Base-by-base conservation (phyloP, 1,140 invertebrate species). In the Meteorus sp. region DNA sequence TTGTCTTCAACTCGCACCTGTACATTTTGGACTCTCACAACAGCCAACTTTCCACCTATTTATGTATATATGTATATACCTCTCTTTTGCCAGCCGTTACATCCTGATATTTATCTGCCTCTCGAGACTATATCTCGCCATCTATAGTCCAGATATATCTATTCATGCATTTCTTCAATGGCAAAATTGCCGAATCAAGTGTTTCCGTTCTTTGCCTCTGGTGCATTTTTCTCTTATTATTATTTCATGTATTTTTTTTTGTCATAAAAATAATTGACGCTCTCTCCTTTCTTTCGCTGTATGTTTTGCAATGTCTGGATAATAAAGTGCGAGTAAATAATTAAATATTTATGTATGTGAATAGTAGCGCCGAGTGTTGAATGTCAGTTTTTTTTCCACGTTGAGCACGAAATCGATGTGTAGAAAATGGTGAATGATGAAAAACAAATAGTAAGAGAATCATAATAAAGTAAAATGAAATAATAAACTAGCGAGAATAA, bases 1-100 rank as follows among this genome's bases (percentile, higher is more conserved):
- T 29, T 48, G 45, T 44, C 41, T 44, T 9, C 27, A 29, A 29
- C 45, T 48, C 45, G 22, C 45, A 48, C 45, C 45, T 48, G 45
- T 48, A 48, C 45, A 48, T 48, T 48, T 48, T n/a, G 45, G 17
- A 20, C 23, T n/a, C n/a, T n/a, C 22, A 23, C 29, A 45, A 25
- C 45, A 25, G 22, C n/a, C 45, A 20, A 25, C 20, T 48, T 48
- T 25, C 45, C 45, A 48, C 45, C 45, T 48, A 48, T 11, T 25
- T 25, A 17, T 13, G 22, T 9, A 20, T 48, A n/a, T n/a, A 13
- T 19, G 11, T 9, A 5, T 44, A 44, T 44, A 39, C 43, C 13
- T 27, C 23, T 25, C 22, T 20, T 23, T 9, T 20, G 9, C 9
- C 43, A 48, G 20, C 27, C 20, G 45, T 25, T 48, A 27, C 45